phyloP scores from a whole-genome alignment of 2,888 invertebrate genomes.

The Xylota segnis region DNA sequence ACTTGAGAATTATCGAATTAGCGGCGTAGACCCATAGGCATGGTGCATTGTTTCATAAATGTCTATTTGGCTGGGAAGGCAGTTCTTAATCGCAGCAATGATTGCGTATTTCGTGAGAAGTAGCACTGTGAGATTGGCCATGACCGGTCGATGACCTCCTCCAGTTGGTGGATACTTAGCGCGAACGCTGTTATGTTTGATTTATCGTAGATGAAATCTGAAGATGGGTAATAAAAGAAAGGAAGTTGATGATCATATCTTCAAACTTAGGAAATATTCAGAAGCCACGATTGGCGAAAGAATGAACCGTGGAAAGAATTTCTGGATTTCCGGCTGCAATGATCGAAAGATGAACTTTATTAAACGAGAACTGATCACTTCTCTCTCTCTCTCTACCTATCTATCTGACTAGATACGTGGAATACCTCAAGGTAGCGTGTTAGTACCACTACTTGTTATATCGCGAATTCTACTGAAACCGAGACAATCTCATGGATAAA shows the following conservation, averaged over 20 bases:
- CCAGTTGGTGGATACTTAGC: not conserved
- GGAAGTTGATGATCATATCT: not conserved
- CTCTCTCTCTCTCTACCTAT: too few relatives aligned
- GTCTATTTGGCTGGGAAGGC: slow-evolving; percentile 57
- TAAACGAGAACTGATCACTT: too few relatives aligned
- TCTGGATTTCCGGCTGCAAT: too few relatives aligned
- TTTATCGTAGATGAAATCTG: not conserved
- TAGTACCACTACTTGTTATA: too few relatives aligned
- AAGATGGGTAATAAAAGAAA: not conserved
- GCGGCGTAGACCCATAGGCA: slow-evolving; percentile 30
- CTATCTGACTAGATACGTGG: too few relatives aligned
- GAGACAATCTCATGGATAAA: too few relatives aligned
- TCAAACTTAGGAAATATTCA: too few relatives aligned
- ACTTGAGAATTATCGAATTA: slow-evolving; percentile 74
- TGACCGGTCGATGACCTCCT: slow-evolving; percentile 30
- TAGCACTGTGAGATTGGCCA: slow-evolving; percentile 17
- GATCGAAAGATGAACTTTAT: too few relatives aligned
- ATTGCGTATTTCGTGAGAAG: slow-evolving; percentile 39
- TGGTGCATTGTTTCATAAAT: slow-evolving; percentile 62
- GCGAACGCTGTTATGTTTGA: not conserved
- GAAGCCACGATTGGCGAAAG: too few relatives aligned
- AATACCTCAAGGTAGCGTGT: too few relatives aligned
- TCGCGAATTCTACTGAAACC: too few relatives aligned
- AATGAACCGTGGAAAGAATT: too few relatives aligned
- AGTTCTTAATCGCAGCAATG: slow-evolving; percentile 35